These are phyloP conservation scores for Euspilapteryx auroguttella DNA, from an alignment of 2,888 invertebrate genomes.

Conservation along the genomic window DNA sequence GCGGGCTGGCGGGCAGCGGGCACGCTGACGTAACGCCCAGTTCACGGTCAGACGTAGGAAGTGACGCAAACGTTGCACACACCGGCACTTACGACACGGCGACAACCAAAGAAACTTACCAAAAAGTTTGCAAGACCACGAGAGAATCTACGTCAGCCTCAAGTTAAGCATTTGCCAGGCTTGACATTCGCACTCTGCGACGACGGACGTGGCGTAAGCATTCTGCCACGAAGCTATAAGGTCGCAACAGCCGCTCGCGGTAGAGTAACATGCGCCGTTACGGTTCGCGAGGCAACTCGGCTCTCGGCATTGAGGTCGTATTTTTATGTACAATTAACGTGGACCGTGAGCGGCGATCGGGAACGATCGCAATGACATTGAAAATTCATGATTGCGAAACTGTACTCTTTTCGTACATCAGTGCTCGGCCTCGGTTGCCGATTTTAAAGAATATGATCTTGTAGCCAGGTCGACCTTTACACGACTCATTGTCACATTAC, in stretches of 20 bases:
- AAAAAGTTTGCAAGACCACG: constrained; percentile 15
- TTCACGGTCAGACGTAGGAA: constrained; percentile 57
- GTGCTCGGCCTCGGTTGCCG: constrained; percentile 43
- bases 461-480: no score
- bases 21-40: constrained; percentile 41
- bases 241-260: not conserved
- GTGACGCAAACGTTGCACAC: constrained; percentile 45
- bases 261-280: constrained; percentile 3
- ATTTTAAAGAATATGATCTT: no score
- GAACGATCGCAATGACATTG: constrained; percentile 47
- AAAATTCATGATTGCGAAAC: constrained; percentile 48
- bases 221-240: not conserved
- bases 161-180: constrained; percentile 2
- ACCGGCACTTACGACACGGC: constrained; percentile 8
- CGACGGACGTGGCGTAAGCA: constrained; percentile 1
- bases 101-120: constrained; percentile 16
- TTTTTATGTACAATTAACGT: constrained; percentile 10
- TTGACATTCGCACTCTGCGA: constrained; percentile 2
- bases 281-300: constrained; percentile 15
- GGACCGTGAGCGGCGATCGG: constrained; percentile 20
- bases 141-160: not conserved
- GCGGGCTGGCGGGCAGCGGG: constrained; percentile 4
- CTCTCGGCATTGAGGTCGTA: constrained; percentile 17
- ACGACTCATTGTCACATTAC: no score
- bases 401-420: constrained; percentile 47